These are phyloP conservation scores for Hyalella azteca DNA, from an alignment of 2,888 invertebrate genomes.

Conservation along the genomic window DNA sequence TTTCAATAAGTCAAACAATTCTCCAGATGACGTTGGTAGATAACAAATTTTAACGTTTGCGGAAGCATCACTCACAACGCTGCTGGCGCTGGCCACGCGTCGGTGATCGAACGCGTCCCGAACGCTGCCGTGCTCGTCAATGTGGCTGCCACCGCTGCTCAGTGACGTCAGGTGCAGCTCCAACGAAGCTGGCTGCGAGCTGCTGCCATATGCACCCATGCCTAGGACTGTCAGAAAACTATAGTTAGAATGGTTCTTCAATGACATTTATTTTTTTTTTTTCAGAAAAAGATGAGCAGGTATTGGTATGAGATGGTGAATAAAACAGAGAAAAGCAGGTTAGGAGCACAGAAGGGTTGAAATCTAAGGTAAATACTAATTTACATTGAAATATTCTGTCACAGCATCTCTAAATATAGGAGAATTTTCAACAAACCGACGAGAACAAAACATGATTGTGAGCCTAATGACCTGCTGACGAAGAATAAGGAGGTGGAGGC, in stretches of 20 bases:
- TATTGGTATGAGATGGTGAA: too few species aligned
- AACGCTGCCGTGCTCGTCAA: not conserved
- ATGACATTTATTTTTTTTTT: too few species aligned
- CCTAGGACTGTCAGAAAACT: too few species aligned
- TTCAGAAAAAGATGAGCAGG: too few species aligned
- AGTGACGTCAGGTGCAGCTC: conserved; percentile 31
- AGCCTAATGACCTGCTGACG: not conserved
- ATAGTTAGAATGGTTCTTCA: too few species aligned
- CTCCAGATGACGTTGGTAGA: too few species aligned
- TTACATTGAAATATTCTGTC: too few species aligned
- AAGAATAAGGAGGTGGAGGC: not conserved
- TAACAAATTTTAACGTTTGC: not conserved
- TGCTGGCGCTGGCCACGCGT: conserved; percentile 33
- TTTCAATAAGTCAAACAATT: too few species aligned
- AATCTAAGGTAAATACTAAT: too few species aligned
- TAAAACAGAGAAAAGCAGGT: too few species aligned
- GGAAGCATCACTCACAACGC: conserved; percentile 8
- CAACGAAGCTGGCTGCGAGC: conserved; percentile 32
- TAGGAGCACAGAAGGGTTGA: too few species aligned
- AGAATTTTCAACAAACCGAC: not conserved
- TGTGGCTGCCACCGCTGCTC: conserved; percentile 23
- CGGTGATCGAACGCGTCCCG: not conserved
- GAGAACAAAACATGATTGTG: not conserved
- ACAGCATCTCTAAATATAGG: too few species aligned
- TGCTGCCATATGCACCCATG: not conserved